phyloP scores from a whole-genome alignment of 2,797 vertebrate genomes.

The Ctenopoma kingsleyae region DNA sequence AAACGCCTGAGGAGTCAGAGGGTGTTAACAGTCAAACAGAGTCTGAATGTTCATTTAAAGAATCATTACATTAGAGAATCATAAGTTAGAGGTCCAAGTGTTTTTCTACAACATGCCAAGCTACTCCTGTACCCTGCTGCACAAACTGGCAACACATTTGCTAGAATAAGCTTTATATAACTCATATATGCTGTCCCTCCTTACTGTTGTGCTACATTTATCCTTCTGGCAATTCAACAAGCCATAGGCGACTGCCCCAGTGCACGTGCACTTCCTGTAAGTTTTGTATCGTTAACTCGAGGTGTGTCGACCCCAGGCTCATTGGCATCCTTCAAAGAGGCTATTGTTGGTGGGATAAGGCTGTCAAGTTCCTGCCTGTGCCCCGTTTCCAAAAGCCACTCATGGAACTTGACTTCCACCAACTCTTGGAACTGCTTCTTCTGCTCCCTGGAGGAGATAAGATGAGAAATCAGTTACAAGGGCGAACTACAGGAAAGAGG shows the following conservation, averaged over 20 bases:
- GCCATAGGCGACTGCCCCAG: slow-evolving; percentile 51
- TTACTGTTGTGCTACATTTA: background rate
- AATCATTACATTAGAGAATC: no score
- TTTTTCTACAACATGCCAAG: slow-evolving; percentile 36
- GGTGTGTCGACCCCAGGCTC: slow-evolving; percentile 66
- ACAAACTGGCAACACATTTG: slow-evolving; percentile 1
- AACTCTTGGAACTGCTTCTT: slow-evolving; percentile 89
- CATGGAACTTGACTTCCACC: slow-evolving; percentile 93
- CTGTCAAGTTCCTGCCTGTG: slow-evolving; percentile 93
- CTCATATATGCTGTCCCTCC: background rate
- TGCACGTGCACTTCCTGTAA: slow-evolving; percentile 24
- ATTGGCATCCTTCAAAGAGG: slow-evolving; percentile 27
- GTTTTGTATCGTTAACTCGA: slow-evolving; percentile 16
- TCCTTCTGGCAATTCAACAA: slow-evolving; percentile 34
- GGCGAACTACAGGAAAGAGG: background rate
- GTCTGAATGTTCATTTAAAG: no score
- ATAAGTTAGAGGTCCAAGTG: no score
- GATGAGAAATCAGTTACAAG: background rate
- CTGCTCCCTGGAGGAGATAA: slow-evolving; percentile 86
- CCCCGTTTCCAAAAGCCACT: slow-evolving; percentile 92
- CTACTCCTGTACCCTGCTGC: background rate
- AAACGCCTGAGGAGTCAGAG: no score
- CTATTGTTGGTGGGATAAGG: slow-evolving; percentile 82
- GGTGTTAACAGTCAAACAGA: no score
- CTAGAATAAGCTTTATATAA: background rate